Evolutionary conservation across 2,888 invertebrate genomes (phyloP), one percentile per base, ranked within the genome.

Genomic region (Alloscopus bannaensis): DNA sequence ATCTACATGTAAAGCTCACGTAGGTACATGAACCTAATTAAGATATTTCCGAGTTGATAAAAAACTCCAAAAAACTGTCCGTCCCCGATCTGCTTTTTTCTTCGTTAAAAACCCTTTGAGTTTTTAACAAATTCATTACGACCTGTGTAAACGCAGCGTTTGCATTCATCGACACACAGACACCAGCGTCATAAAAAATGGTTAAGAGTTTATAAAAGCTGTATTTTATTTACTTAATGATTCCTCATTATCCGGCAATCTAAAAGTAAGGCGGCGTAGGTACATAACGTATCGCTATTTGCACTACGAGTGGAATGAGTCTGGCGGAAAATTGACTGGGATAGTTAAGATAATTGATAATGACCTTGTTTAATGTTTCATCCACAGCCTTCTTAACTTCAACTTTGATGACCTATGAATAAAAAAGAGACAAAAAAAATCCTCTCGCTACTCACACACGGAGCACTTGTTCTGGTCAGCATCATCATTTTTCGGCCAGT

Each of bases 301-400:
- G n/a, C n/a, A n/a, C n/a, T n/a, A n/a, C n/a, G n/a, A n/a, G n/a
- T n/a, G n/a, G n/a, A n/a, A n/a, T n/a, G n/a, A n/a, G n/a, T 11
- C 28, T 59, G 45, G 66, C 59, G 47, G 75, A 75, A 75, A 75
- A 75, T 75, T 66, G 59, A 75, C 29, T 73, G 55, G 45, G 65
- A 59, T 59, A 31, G 59, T 45, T 26, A 66, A 66, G 75, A 66
- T 75, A 75, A 75, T 75, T 75, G 75, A 59, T 75, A 75, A 75
- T 75, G 75, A 59, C 75, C 75, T 66, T 75, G 75, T 75, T 75
- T 75, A 75, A 75, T 75, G 75, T 31, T 75, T 59, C 26, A 50
- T 66, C 75, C 75, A 59, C 75, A 66, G 75, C 66, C 66, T 66
- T 75, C 75, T 66, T 59, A 73, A 65, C 65, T 52, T 55, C 36